Conservation (phyloP, 2,113 vertebrate genomes). For the Rhabdomys dilectus region DNA sequence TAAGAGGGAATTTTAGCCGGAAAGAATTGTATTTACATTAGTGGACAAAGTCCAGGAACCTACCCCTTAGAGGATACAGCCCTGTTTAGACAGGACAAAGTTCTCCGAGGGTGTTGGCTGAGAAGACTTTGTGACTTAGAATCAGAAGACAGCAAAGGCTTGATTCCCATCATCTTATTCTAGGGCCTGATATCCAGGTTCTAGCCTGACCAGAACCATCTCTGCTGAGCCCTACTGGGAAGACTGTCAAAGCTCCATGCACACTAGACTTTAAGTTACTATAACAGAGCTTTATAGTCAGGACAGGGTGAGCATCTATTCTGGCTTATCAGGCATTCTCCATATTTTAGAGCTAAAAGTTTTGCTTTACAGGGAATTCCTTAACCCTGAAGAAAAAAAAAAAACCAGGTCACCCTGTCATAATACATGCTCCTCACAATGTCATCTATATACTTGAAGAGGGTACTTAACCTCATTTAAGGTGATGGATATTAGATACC, state of each 20-base stretch:
- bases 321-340: background rate
- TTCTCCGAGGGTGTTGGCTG: background rate
- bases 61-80: fast-evolving
- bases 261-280: background rate
- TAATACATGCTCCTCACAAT: background rate
- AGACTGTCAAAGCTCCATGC: background rate
- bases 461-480: background rate
- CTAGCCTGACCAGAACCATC: background rate
- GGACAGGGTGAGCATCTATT: background rate
- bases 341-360: background rate
- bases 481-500: fast-evolving
- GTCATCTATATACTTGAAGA: background rate
- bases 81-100: background rate
- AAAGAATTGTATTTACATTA: background rate
- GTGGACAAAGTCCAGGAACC: background rate
- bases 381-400: background rate
- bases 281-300: background rate
- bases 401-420: background rate
- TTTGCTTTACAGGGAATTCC: background rate
- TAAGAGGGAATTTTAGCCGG: background rate
- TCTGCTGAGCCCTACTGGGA: background rate
- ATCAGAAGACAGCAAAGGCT: background rate
- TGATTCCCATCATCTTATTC: background rate
- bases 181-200: background rate
- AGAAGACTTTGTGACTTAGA: background rate